Evolutionary conservation across 2,888 invertebrate genomes (phyloP).

Genomic region (Acheta domesticus): DNA sequence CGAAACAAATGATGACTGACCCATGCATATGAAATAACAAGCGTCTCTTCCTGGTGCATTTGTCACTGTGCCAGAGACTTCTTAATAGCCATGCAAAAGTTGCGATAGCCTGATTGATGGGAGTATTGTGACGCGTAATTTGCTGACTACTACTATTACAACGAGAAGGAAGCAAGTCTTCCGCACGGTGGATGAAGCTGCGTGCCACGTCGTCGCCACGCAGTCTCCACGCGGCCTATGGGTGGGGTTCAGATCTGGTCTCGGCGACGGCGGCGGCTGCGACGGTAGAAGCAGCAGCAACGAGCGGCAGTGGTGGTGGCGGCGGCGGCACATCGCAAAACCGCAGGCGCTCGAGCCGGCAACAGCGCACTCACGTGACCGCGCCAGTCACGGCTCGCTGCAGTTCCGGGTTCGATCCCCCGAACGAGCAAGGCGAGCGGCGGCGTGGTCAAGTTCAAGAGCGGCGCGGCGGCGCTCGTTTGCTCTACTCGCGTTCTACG

Average conservation of each 20-base stretch:
- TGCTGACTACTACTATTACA: too few relatives aligned
- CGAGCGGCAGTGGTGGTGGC: not conserved
- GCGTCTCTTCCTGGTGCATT: too few relatives aligned
- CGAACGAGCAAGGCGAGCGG: not conserved
- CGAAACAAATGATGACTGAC: too few relatives aligned
- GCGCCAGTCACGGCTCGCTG: constrained; percentile 24
- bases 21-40: too few relatives aligned
- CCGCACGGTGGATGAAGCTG: too few relatives aligned
- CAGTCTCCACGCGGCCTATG: not conserved
- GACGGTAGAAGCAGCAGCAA: not conserved
- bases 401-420: constrained; percentile 37
- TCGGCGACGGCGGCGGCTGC: not conserved
- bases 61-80: too few relatives aligned
- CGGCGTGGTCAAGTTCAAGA: constrained; percentile 27
- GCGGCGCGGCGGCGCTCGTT: not conserved
- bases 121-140: too few relatives aligned
- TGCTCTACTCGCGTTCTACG: too few relatives aligned
- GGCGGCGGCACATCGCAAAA: constrained; percentile 19
- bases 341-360: not conserved
- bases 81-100: too few relatives aligned
- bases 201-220: not conserved
- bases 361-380: constrained; percentile 20
- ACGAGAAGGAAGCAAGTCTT: too few relatives aligned
- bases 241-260: not conserved
- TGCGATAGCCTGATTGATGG: too few relatives aligned